A percentile compares a stretch with the other conserved stretches of the same genome.
These are phyloP conservation scores for Lampris incognitus DNA, from an alignment of 2,113 vertebrate genomes.

Conservation along the genomic window DNA sequence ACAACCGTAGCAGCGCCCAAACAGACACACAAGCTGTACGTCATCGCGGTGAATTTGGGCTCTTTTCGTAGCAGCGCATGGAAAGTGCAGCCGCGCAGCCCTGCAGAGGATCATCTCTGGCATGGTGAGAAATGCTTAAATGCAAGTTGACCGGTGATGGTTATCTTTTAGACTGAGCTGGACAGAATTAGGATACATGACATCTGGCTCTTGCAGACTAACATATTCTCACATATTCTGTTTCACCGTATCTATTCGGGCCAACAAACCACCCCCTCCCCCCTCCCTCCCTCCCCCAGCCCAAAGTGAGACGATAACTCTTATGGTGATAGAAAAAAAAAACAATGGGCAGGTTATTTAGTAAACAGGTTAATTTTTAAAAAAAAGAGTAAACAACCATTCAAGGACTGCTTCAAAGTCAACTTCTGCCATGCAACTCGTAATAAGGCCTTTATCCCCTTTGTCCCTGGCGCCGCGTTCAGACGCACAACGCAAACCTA, in stretches of 20 bases:
- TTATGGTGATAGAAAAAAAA: too few species aligned
- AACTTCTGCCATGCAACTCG: neutral
- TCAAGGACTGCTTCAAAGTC: neutral
- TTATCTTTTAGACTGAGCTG: neutral
- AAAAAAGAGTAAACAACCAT: neutral
- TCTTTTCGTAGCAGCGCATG: too few species aligned
- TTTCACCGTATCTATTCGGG: neutral
- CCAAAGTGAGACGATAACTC: conserved; percentile 2
- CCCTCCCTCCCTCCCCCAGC: neutral
- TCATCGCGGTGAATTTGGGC: neutral
- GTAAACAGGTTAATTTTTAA: too few species aligned
- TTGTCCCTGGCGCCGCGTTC: neutral
- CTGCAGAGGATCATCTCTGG: neutral
- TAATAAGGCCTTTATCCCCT: neutral
- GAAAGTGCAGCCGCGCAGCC: conserved; percentile 15
- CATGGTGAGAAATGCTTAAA: neutral
- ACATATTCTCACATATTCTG: neutral
- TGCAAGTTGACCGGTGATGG: neutral
- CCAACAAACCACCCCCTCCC: neutral
- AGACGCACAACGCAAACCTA: neutral
- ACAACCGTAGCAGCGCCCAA: conserved; percentile 10
- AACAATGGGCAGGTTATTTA: too few species aligned
- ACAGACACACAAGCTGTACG: conserved; percentile 19
- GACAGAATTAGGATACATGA: neutral
- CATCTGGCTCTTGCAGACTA: neutral